Percentiles rank a stretch among this genome's conserved stretches.
phyloP scores from a whole-genome alignment of 2,113 vertebrate species.

The Lipotes vexillifer region DNA sequence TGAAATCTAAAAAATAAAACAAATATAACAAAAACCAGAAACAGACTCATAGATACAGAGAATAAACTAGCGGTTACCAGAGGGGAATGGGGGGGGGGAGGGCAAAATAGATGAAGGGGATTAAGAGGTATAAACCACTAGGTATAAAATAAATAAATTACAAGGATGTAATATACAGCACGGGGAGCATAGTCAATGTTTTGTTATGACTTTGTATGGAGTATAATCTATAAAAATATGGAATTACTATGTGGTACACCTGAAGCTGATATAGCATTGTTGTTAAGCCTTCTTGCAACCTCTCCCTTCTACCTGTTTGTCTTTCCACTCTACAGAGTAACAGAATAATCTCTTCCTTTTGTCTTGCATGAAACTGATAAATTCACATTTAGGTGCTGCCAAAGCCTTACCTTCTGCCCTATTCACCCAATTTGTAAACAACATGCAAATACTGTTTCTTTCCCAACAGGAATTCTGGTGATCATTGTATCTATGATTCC shows the following conservation, averaged over 20 bases:
- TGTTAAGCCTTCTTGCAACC: background rate
- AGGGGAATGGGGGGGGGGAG: too few relatives aligned
- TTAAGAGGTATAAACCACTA: background rate
- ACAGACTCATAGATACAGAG: background rate
- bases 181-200: background rate
- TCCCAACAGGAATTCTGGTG: background rate
- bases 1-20: background rate
- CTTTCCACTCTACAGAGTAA: background rate
- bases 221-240: background rate
- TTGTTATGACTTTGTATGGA: background rate
- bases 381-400: background rate
- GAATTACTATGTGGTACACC: background rate
- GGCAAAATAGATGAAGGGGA: background rate
- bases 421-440: background rate
- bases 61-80: background rate
- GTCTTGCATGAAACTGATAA: background rate
- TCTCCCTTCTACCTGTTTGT: background rate
- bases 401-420: background rate
- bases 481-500: background rate
- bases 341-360: background rate
- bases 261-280: background rate
- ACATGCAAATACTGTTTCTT: background rate
- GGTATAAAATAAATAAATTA: background rate
- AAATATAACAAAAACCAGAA: background rate
- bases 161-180: background rate